Conservation (phyloP, 2,113 vertebrate genomes). For the Uria lomvia region DNA sequence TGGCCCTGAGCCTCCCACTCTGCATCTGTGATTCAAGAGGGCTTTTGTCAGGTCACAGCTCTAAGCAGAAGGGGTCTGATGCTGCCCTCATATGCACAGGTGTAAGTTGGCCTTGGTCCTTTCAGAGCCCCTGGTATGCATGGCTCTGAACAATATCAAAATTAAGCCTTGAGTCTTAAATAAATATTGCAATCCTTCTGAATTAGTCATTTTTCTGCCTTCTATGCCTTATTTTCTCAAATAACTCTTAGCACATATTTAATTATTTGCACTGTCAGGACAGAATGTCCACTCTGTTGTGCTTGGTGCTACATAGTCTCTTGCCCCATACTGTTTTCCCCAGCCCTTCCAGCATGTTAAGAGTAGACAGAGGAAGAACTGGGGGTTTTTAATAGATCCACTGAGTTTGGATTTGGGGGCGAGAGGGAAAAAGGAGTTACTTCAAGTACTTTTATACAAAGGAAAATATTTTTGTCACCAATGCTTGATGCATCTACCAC, state of each 20-base stretch:
- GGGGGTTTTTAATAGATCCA: neutral
- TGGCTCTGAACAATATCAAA: neutral
- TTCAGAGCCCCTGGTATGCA: neutral
- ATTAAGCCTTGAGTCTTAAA: neutral
- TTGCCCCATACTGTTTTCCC: neutral
- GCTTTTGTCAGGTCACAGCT: neutral
- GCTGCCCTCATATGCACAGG: fast-evolving
- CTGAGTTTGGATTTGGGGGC: neutral
- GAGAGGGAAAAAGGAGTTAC: neutral
- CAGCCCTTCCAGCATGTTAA: neutral
- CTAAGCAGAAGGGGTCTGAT: neutral
- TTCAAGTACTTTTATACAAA: neutral
- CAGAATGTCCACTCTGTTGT: neutral
- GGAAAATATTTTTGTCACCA: neutral
- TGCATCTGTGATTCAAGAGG: neutral
- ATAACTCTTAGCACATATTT: neutral
- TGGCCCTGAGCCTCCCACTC: neutral
- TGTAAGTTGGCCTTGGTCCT: neutral
- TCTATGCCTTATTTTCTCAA: neutral
- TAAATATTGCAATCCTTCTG: neutral
- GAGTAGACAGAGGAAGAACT: neutral
- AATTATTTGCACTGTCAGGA: neutral
- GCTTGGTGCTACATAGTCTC: neutral
- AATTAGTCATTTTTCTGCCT: neutral
- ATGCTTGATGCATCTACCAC: neutral